Conservation (phyloP, 37 sponge, comb jelly and placozoan species). For the Diacarnus erythraeanus region DNA sequence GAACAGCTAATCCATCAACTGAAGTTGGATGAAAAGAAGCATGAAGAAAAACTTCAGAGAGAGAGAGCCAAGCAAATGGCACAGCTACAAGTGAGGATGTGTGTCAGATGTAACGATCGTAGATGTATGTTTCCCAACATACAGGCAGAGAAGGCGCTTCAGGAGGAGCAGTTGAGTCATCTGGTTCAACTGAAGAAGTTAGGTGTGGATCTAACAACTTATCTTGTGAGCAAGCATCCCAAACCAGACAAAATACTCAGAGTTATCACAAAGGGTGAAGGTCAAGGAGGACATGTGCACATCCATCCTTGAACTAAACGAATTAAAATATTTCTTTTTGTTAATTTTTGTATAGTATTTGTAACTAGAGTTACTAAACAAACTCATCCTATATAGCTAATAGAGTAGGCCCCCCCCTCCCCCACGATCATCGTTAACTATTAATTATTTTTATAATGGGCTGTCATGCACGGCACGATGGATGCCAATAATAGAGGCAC, state of each 20-base stretch:
- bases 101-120: not conserved
- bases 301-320: conserved; percentile 7
- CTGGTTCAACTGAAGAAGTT: conserved; percentile 54
- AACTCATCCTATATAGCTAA: too few relatives aligned
- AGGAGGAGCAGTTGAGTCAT: conserved; percentile 62
- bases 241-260: conserved; percentile 70
- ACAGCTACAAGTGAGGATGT: conserved; percentile 36
- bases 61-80: conserved; percentile 58
- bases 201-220: conserved; percentile 80
- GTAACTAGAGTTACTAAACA: too few relatives aligned
- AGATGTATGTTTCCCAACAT: not conserved
- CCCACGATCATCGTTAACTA: too few relatives aligned
- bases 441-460: too few relatives aligned
- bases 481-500: too few relatives aligned
- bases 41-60: conserved; percentile 57
- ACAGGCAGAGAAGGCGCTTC: conserved; percentile 41
- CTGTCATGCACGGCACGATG: too few relatives aligned
- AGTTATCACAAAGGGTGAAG: conserved; percentile 37
- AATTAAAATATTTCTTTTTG: too few relatives aligned
- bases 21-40: conserved; percentile 61
- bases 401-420: too few relatives aligned
- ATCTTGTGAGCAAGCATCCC: conserved; percentile 76
- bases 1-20: conserved; percentile 64
- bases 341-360: too few relatives aligned
- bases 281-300: conserved; percentile 27